Evolutionary conservation across 2,113 vertebrate species (phyloP).

Genomic region (Bothrops jararaca): DNA sequence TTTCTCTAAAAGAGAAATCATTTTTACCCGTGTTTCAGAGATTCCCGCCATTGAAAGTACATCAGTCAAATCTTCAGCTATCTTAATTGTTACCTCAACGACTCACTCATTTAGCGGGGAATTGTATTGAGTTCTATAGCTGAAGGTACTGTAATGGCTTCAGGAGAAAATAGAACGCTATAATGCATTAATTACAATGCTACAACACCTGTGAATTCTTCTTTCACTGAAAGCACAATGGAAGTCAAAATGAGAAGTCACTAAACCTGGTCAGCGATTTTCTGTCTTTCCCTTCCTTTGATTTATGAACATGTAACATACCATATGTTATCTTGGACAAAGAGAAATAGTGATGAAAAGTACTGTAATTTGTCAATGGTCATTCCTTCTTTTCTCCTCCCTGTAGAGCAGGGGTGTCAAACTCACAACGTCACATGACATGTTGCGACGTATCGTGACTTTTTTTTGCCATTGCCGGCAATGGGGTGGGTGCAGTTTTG

Average conservation of each 20-base stretch:
- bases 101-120: neutral
- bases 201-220: neutral
- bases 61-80: slow-evolving; percentile 12
- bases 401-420: neutral
- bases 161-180: neutral
- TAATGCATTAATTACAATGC: neutral
- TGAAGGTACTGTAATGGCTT: neutral
- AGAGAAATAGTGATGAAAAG: neutral
- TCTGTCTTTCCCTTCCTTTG: neutral
- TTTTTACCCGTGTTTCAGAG: neutral
- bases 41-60: neutral
- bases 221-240: slow-evolving; percentile 12
- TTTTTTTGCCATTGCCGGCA: too few relatives aligned
- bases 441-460: too few relatives aligned
- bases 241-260: slow-evolving; percentile 1
- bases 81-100: neutral
- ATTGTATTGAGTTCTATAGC: neutral
- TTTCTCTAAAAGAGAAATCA: neutral
- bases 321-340: neutral
- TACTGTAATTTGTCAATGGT: neutral
- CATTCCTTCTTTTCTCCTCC: neutral
- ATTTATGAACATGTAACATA: neutral
- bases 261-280: neutral
- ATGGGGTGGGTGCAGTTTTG: too few relatives aligned
- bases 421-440: too few relatives aligned